Evolutionary conservation across 1,140 invertebrate genomes (phyloP).

Genomic region (Calycopis cecrops): DNA sequence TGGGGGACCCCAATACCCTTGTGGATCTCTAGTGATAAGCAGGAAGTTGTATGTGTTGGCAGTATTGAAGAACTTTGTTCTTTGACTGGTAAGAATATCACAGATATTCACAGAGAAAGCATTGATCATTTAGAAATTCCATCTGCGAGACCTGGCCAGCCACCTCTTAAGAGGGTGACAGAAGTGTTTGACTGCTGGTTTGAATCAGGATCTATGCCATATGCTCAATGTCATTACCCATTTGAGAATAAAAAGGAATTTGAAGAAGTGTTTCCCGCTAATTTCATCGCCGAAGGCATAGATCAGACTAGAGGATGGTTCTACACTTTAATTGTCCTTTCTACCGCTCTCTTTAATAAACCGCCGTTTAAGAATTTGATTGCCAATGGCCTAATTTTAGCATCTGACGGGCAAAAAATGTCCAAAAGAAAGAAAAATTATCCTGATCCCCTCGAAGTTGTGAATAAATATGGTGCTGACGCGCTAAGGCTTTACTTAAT

Average conservation of each 20-base stretch:
- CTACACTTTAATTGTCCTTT: constrained; percentile 97
- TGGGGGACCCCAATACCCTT: constrained; percentile 99
- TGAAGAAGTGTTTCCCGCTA: constrained; percentile 96
- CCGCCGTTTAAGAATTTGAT: constrained; percentile 99
- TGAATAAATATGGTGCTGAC: constrained; percentile 97
- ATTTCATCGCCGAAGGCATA: constrained; percentile 99
- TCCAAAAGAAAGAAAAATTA: constrained; percentile 99
- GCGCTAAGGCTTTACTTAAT: constrained; percentile 96
- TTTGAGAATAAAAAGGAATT: constrained; percentile 95
- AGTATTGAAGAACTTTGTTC: constrained; percentile 94
- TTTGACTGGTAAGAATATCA: constrained; percentile 87
- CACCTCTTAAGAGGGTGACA: constrained; percentile 87
- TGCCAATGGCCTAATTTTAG: constrained; percentile 95
- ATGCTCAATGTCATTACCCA: constrained; percentile 97
- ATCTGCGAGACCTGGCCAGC: constrained; percentile 87
- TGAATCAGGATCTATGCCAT: constrained; percentile 99
- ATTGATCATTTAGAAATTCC: constrained; percentile 97
- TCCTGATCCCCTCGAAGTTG: constrained; percentile 95
- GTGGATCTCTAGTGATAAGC: constrained; percentile 95
- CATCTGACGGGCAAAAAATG: constrained; percentile 99
- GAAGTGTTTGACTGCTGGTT: constrained; percentile 99
- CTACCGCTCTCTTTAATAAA: constrained; percentile 96
- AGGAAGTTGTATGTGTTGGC: constrained; percentile 96
- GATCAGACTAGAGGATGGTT: constrained; percentile 99
- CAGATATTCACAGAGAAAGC: constrained; percentile 95